Percentiles rank a stretch among this genome's conserved stretches.
Conservation (phyloP, 2,888 invertebrate genomes). For the Chrysolina americana region DNA sequence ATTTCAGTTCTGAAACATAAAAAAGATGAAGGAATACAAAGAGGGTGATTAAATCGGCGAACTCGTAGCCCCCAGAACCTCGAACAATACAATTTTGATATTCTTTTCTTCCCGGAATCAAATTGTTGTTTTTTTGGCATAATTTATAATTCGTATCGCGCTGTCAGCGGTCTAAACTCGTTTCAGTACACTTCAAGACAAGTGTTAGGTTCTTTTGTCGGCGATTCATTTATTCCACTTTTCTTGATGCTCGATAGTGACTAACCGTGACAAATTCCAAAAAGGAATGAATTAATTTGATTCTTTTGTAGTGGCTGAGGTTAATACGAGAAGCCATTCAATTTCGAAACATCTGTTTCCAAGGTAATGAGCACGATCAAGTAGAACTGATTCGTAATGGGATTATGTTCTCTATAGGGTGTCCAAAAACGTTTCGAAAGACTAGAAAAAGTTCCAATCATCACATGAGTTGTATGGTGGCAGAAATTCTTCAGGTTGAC, state of each 20-base stretch:
- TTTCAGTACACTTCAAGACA: conserved; percentile 41
- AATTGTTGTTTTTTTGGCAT: conserved; percentile 46
- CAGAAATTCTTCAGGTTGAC: too few species aligned
- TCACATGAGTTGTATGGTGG: not conserved
- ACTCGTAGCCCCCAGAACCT: not conserved
- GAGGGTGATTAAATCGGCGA: not conserved
- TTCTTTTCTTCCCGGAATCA: conserved; percentile 15
- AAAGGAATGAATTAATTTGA: conserved; percentile 56
- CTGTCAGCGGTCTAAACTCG: conserved; percentile 49
- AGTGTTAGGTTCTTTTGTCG: conserved; percentile 43
- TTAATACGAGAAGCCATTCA: conserved; percentile 30
- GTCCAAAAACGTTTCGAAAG: not conserved
- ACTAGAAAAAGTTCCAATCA: not conserved
- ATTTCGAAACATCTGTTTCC: conserved; percentile 20
- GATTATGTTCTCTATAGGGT: conserved; percentile 8
- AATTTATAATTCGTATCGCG: conserved; percentile 51
- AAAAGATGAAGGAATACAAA: not conserved
- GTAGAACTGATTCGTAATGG: conserved; percentile 15
- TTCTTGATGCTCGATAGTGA: conserved; percentile 23
- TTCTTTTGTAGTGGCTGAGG: conserved; percentile 53
- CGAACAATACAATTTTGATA: conserved; percentile 14
- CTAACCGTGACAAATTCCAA: conserved; percentile 56
- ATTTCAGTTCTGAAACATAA: not conserved
- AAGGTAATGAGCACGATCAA: conserved; percentile 23
- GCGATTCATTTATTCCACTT: conserved; percentile 41